Evolutionary conservation across 1,140 invertebrate species (phyloP), one percentile per base, ranked within the genome.

Genomic region (Episyrphus balteatus): DNA sequence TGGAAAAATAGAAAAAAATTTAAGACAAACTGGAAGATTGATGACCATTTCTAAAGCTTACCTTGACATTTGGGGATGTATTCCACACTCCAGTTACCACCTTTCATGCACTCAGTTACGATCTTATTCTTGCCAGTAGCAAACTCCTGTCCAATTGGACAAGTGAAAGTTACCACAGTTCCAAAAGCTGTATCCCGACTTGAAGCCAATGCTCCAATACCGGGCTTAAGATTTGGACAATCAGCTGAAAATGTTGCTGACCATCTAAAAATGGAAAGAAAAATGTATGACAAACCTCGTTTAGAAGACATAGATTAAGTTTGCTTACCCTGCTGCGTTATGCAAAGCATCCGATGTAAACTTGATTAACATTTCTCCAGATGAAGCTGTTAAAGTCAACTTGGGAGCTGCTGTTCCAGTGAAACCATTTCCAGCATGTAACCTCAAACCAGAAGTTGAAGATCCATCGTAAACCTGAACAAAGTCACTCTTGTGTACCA

Each of bases 61-160:
- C 63, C 84, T 82, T 97, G 93, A 71, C 93, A 98, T 63, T 85
- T 84, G 5, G 93, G 92, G 61, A 97, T 92, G 61, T 92, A 91
- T 32, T 80, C 83, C 18, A 88, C 78, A 13, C 88, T 92, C 93
- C 93, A 97, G 61, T 90, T 86, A 44, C 93, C 93, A 57, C 92
- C 88, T 54, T 82, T 83, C 55, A 84, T 68, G 73, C 91, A 95
- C 69, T 87, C 80, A 1, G 89, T 92, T 7, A 82, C 81, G 51
- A 94, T 84, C 59, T 83, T 80, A 39, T 79, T 72, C 65, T 87
- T 86, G 53, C 90, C 91, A 45, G 88, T 95, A 15, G 88, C 86
- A 68, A 97, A 96, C 72, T 96, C 92, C 73, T 94, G 90, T 31
- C 93, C 93, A 59, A 84, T 75, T 1, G 92, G 91, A 69, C 93